A percentile compares a stretch with the other conserved stretches of the same genome.
phyloP scores from a whole-genome alignment of 37 sponge, comb jelly and placozoan genomes.

The Cliona cf. orientalis region DNA sequence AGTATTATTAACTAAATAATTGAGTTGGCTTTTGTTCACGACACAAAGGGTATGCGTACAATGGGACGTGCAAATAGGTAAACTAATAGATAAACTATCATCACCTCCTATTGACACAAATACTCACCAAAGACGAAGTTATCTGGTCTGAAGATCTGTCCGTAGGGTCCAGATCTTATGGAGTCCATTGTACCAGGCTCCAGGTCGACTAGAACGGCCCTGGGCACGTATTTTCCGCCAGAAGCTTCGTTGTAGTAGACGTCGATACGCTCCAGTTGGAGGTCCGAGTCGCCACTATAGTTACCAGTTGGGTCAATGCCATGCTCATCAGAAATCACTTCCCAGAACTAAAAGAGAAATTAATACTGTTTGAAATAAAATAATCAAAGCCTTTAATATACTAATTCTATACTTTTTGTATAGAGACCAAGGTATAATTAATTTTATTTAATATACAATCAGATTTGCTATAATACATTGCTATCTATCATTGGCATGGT shows the following conservation, averaged over 20 bases:
- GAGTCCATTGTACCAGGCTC: constrained; percentile 98
- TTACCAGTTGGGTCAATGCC: constrained; percentile 97
- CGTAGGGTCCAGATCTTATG: constrained; percentile 95
- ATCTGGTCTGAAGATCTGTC: constrained; percentile 97
- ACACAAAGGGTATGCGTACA: too few relatives aligned
- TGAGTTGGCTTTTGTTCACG: too few relatives aligned
- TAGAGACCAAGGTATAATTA: too few relatives aligned
- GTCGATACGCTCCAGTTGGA: constrained; percentile 96
- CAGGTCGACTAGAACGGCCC: constrained; percentile 80
- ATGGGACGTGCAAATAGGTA: too few relatives aligned
- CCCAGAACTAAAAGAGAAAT: constrained; percentile 50
- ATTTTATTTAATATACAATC: too few relatives aligned
- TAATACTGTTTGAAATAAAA: too few relatives aligned
- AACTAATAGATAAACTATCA: too few relatives aligned
- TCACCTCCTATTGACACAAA: too few relatives aligned
- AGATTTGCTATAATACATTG: neutral
- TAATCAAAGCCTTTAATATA: too few relatives aligned
- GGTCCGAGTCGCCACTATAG: constrained; percentile 94
- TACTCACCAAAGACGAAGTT: constrained; percentile 68
- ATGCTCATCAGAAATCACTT: constrained; percentile 88
- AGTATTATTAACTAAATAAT: too few relatives aligned
- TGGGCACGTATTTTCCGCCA: constrained; percentile 76
- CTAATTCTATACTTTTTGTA: too few relatives aligned
- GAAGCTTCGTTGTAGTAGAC: constrained; percentile 96
- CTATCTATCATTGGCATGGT: neutral